These are phyloP conservation scores for Polypedilum pembai DNA, from an alignment of 1,140 invertebrate genomes.

Conservation along the genomic window DNA sequence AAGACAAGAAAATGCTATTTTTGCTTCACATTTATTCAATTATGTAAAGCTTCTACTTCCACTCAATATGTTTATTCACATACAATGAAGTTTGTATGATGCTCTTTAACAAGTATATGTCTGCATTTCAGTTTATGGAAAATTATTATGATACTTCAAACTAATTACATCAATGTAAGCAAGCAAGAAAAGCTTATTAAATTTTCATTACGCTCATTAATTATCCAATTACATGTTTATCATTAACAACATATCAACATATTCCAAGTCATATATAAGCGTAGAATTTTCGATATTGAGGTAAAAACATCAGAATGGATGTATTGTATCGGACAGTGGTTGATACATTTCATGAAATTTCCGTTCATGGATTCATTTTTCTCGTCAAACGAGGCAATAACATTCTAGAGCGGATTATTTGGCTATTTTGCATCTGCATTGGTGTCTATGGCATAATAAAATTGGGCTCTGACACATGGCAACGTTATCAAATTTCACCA, in stretches of 20 bases:
- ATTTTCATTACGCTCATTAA: constrained; percentile 19
- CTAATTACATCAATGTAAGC: constrained; percentile 18
- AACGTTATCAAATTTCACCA: constrained; percentile 57
- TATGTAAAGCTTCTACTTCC: no score
- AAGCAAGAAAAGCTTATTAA: background rate
- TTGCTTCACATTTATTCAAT: no score
- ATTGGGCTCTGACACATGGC: constrained; percentile 52
- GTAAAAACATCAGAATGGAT: background rate
- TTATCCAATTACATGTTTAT: background rate
- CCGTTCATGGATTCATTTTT: constrained; percentile 21
- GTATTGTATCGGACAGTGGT: background rate
- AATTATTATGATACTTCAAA: background rate
- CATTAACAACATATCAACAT: no score
- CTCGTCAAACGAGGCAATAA: background rate
- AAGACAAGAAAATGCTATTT: no score
- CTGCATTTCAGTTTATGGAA: background rate
- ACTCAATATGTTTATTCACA: no score
- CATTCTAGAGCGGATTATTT: constrained; percentile 39
- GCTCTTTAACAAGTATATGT: background rate
- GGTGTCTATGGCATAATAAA: constrained; percentile 45
- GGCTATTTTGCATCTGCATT: constrained; percentile 44
- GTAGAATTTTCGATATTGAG: no score
- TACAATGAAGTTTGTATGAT: no score
- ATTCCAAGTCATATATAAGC: no score
- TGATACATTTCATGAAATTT: constrained; percentile 13